phyloP scores from a whole-genome alignment of 2,113 vertebrate genomes.

The Alaudala cheleensis region DNA sequence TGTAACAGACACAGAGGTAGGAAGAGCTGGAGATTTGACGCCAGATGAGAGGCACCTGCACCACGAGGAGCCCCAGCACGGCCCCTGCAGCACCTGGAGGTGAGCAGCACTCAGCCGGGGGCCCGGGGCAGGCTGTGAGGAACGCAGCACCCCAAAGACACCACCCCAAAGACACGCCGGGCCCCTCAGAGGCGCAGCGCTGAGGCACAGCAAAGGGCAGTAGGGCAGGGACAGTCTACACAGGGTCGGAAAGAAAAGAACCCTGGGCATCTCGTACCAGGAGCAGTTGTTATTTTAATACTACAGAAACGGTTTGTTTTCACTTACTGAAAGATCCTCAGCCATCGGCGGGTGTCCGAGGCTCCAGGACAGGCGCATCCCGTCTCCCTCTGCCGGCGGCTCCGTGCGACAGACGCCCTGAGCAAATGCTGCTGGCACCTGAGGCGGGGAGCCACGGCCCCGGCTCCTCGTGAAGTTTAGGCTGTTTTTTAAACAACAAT shows the following conservation, averaged over 20 bases:
- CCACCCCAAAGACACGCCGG: not conserved
- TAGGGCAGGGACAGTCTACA: not conserved
- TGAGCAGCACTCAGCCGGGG: rapidly evolving
- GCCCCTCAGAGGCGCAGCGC: not conserved
- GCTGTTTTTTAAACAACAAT: not conserved
- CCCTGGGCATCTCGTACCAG: not conserved
- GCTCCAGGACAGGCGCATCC: not conserved
- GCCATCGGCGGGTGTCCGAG: not conserved
- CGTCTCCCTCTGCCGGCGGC: not conserved
- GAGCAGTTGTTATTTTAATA: not conserved
- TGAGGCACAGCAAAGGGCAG: not conserved
- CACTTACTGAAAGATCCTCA: not conserved
- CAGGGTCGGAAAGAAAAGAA: not conserved
- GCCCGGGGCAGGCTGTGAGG: rapidly evolving
- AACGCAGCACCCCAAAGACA: rapidly evolving
- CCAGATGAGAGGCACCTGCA: not conserved
- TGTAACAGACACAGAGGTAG: rapidly evolving
- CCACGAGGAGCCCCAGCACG: not conserved
- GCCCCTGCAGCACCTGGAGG: not conserved
- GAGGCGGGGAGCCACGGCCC: rapidly evolving
- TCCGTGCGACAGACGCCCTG: not conserved
- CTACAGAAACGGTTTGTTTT: rapidly evolving
- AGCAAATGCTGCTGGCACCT: not conserved
- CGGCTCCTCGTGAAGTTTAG: not conserved
- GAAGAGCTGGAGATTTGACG: not conserved